A percentile compares a stretch with the other conserved stretches of the same genome.
Evolutionary conservation across 2,888 invertebrate genomes (phyloP).

Genomic region (Chrysomela aeneicollis): DNA sequence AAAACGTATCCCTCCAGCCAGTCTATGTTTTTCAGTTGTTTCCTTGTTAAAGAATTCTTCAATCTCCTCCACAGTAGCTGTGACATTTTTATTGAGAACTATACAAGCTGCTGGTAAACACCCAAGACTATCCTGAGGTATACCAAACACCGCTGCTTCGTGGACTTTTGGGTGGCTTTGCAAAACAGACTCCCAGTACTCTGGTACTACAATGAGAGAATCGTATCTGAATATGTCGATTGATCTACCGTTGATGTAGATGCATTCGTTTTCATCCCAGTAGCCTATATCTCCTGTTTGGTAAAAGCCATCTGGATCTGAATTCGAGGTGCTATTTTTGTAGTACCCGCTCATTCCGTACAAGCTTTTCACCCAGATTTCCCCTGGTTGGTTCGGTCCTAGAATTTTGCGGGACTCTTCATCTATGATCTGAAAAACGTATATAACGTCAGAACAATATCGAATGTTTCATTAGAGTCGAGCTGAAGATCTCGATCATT

Average conservation of each 20-base stretch:
- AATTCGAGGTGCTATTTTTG: constrained; percentile 44
- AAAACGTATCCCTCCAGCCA: no score
- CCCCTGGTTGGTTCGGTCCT: constrained; percentile 64
- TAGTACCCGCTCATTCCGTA: constrained; percentile 58
- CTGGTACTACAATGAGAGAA: constrained; percentile 51
- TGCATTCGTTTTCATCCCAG: constrained; percentile 49
- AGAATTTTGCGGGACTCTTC: constrained; percentile 58
- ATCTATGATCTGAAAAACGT: constrained; percentile 62
- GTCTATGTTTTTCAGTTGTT: no score
- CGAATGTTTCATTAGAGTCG: no score
- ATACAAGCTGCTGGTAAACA: constrained; percentile 39
- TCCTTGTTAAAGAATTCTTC: no score
- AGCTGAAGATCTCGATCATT: no score
- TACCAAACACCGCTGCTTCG: no score
- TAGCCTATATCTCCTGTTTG: constrained; percentile 51
- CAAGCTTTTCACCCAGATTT: constrained; percentile 62
- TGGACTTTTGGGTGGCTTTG: no score
- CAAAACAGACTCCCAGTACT: constrained; percentile 46
- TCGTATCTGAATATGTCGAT: constrained; percentile 53
- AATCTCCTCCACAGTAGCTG: not conserved
- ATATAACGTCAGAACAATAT: no score
- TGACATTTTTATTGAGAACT: constrained; percentile 17
- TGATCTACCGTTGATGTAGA: constrained; percentile 49
- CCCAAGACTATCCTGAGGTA: constrained; percentile 44
- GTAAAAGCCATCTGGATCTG: constrained; percentile 49